Evolutionary conservation across 2,888 invertebrate genomes (phyloP).

Genomic region (Eupithecia insigniata): DNA sequence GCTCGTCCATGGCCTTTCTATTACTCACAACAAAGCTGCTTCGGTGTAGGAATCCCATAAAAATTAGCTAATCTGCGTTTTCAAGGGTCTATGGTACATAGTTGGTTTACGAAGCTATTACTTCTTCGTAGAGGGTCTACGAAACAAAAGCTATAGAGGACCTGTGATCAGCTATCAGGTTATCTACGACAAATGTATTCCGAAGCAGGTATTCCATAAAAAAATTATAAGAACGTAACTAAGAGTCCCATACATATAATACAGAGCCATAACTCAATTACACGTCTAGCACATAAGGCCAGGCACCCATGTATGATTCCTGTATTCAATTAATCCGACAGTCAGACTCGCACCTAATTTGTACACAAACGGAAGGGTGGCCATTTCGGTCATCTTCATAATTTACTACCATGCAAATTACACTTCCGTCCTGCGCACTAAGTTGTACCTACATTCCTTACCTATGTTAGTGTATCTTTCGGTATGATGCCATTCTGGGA

Average conservation of each 20-base stretch:
- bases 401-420: slow-evolving; percentile 70
- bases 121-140: not conserved
- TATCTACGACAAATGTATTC: not conserved
- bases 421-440: slow-evolving; percentile 57
- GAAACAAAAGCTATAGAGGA: not conserved
- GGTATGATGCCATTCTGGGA: not conserved
- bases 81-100: not conserved
- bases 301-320: slow-evolving; percentile 25
- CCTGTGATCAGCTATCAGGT: not conserved
- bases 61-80: too few relatives aligned
- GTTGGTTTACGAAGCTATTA: not conserved
- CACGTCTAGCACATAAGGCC: slow-evolving; percentile 27
- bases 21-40: too few relatives aligned
- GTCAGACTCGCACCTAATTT: slow-evolving; percentile 64
- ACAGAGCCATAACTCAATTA: slow-evolving; percentile 17
- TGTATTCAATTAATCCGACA: slow-evolving; percentile 47
- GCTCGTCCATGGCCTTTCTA: too few relatives aligned
- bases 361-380: slow-evolving; percentile 62
- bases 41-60: too few relatives aligned
- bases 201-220: not conserved
- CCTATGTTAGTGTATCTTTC: slow-evolving; percentile 8
- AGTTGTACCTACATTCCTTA: slow-evolving; percentile 26
- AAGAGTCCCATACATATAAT: not conserved
- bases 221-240: not conserved
- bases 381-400: slow-evolving; percentile 65